Conservation (phyloP, 2,888 invertebrate genomes). For the Drymonia ruficornis region DNA sequence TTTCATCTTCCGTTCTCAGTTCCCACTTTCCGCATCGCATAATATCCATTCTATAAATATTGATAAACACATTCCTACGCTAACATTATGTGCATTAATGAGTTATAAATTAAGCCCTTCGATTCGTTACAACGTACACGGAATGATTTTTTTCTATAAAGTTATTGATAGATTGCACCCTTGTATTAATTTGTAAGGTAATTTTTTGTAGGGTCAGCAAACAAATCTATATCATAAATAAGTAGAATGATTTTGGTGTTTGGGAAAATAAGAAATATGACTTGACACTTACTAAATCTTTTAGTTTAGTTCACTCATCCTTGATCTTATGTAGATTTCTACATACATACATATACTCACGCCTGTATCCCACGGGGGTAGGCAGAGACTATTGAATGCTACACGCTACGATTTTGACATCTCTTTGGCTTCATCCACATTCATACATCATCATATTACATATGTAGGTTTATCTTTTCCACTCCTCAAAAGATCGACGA, state of each 20-base stretch:
- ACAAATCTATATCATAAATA: not conserved
- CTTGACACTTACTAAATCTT: not conserved
- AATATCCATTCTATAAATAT: slow-evolving; percentile 33
- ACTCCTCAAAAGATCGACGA: too few relatives aligned
- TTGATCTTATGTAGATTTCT: too few relatives aligned
- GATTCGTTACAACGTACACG: slow-evolving; percentile 17
- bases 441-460: too few relatives aligned
- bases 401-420: too few relatives aligned
- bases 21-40: not conserved
- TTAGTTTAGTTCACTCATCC: not conserved
- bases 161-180: slow-evolving; percentile 12
- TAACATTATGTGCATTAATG: slow-evolving; percentile 28
- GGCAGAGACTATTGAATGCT: too few relatives aligned
- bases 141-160: slow-evolving; percentile 10
- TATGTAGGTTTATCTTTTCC: too few relatives aligned
- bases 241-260: not conserved
- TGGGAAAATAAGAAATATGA: not conserved
- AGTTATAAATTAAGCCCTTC: slow-evolving; percentile 10
- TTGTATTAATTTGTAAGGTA: slow-evolving; percentile 1
- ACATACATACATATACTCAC: too few relatives aligned
- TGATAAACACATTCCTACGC: slow-evolving; percentile 30
- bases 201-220: slow-evolving; percentile 15
- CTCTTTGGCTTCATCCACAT: too few relatives aligned
- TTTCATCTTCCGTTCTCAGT: not conserved
- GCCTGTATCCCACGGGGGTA: too few relatives aligned